Evolutionary conservation across 2,113 vertebrate species (phyloP).

Genomic region (Leucoraja erinaceus): DNA sequence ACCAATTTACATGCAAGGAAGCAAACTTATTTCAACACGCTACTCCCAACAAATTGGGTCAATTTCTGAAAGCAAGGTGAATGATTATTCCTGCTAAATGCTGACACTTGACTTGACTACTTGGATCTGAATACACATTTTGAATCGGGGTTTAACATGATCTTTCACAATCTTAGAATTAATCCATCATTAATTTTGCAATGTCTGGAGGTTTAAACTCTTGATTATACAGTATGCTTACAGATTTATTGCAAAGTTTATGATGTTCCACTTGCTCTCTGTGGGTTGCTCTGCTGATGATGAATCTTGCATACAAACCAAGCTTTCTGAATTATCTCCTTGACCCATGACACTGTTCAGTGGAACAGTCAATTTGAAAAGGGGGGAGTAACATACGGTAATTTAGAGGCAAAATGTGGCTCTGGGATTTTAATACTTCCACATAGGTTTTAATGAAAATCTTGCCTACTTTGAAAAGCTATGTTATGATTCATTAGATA

Average conservation of each 20-base stretch:
- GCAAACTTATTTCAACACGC: background rate
- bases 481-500: background rate
- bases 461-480: background rate
- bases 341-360: constrained; percentile 16
- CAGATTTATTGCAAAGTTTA: constrained; percentile 8
- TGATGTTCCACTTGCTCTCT: constrained; percentile 6
- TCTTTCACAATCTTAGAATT: background rate
- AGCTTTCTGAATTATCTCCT: constrained; percentile 23
- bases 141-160: constrained; percentile 2
- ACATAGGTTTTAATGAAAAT: background rate
- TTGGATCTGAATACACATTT: background rate
- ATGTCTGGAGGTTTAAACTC: background rate
- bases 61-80: background rate
- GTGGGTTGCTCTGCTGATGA: background rate
- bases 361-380: constrained; percentile 20
- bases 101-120: background rate
- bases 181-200: constrained; percentile 1
- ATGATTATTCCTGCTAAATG: constrained; percentile 20
- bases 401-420: background rate
- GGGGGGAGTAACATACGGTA: background rate
- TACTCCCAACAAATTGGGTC: background rate
- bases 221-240: background rate
- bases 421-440: background rate
- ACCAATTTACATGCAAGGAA: background rate
- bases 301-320: constrained; percentile 22